Conservation (phyloP, 2,797 vertebrate species). For the Channa striata region DNA sequence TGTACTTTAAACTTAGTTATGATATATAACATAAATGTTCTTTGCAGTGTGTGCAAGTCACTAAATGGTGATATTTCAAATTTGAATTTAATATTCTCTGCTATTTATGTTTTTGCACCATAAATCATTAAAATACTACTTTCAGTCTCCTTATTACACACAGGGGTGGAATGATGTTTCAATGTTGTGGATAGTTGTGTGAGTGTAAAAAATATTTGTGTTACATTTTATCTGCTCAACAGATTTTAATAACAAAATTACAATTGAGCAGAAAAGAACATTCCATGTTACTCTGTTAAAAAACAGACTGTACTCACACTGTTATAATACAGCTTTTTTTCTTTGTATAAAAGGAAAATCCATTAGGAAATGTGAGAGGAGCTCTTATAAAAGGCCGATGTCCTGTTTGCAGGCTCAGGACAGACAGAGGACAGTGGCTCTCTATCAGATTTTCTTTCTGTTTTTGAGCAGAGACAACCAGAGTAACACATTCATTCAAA, state of each 20-base stretch:
- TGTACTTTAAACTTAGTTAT: slow-evolving; percentile 6
- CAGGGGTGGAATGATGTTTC: neutral
- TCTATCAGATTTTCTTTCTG: slow-evolving; percentile 20
- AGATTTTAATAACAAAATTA: slow-evolving; percentile 7
- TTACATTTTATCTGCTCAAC: neutral
- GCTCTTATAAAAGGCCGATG: slow-evolving; percentile 52
- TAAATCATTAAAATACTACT: neutral
- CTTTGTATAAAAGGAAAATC: slow-evolving; percentile 42
- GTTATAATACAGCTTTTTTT: slow-evolving; percentile 37
- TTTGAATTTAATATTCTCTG: neutral
- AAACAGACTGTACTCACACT: slow-evolving; percentile 10
- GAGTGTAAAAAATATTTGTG: slow-evolving; percentile 6
- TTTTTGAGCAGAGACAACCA: slow-evolving; percentile 27
- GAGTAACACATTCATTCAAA: slow-evolving; percentile 30
- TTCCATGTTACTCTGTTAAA: slow-evolving; percentile 14
- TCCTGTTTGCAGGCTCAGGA: slow-evolving; percentile 38
- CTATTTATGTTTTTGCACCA: neutral
- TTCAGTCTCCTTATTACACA: neutral
- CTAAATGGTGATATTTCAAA: slow-evolving; percentile 1
- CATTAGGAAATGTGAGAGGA: slow-evolving; percentile 56
- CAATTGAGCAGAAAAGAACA: slow-evolving; percentile 16
- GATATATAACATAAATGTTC: slow-evolving; percentile 6
- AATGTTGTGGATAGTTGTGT: neutral
- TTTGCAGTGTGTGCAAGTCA: neutral
- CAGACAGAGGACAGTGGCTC: too few species aligned